A percentile compares a stretch with the other conserved stretches of the same genome.
Conservation (phyloP, 2,113 vertebrate genomes). For the Tachysurus fulvidraco region DNA sequence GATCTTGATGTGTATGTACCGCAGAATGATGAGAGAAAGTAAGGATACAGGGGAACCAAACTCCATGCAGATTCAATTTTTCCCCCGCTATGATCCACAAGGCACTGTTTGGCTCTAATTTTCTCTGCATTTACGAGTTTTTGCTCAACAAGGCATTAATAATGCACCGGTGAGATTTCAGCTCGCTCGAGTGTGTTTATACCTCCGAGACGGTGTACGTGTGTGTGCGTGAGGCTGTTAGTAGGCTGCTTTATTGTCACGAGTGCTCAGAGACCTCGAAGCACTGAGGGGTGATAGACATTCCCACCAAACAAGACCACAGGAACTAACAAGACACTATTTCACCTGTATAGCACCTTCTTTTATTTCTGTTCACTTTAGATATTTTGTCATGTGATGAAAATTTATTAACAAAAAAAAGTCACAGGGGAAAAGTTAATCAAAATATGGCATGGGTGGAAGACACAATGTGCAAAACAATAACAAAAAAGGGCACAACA, state of each 20-base stretch:
- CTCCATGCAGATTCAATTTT: not conserved
- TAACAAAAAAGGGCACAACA: no score
- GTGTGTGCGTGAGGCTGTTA: slow-evolving; percentile 13
- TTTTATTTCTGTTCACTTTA: not conserved
- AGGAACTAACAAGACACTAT: slow-evolving; percentile 24
- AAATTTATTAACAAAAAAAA: no score
- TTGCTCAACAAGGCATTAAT: slow-evolving; percentile 33
- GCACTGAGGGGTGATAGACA: slow-evolving; percentile 30
- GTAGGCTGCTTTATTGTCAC: slow-evolving; percentile 40
- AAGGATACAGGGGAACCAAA: not conserved
- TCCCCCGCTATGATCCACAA: not conserved
- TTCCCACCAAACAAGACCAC: slow-evolving; percentile 35
- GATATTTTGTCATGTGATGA: no score
- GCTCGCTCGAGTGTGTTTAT: not conserved
- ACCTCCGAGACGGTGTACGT: slow-evolving; percentile 8
- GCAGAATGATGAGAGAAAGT: not conserved
- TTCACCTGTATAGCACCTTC: not conserved
- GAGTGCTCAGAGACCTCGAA: slow-evolving; percentile 26
- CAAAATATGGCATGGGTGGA: no score
- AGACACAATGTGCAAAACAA: no score
- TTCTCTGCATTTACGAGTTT: slow-evolving; percentile 9
- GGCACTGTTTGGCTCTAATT: slow-evolving; percentile 6
- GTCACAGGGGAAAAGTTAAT: no score
- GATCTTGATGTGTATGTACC: not conserved
- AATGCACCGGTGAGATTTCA: slow-evolving; percentile 32